Conservation (phyloP, 1,140 invertebrate genomes). For the Aplysia californica region DNA sequence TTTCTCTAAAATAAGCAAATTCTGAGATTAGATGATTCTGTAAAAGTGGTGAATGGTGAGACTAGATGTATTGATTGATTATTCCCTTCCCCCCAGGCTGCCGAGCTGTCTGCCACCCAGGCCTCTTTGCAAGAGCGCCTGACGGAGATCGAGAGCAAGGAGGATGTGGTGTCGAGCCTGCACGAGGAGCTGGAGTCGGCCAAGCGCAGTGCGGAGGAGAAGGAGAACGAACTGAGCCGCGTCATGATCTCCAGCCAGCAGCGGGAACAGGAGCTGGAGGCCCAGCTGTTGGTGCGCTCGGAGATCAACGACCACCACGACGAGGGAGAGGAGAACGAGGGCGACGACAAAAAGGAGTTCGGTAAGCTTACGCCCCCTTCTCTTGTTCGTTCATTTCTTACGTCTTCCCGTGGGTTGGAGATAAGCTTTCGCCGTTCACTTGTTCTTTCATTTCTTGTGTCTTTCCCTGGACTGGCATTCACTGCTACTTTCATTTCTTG, state of each 20-base stretch:
- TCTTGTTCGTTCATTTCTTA: neutral
- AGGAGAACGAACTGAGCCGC: conserved; percentile 31
- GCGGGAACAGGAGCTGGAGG: conserved; percentile 72
- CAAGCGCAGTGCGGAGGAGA: conserved; percentile 39
- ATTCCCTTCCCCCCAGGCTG: conserved; percentile 40
- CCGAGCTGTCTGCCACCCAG: conserved; percentile 41
- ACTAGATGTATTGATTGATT: too few species aligned
- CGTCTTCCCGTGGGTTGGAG: neutral
- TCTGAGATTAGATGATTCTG: too few species aligned
- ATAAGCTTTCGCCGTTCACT: neutral
- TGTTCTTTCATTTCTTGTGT: neutral
- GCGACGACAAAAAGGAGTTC: conserved; percentile 33
- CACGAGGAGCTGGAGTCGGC: conserved; percentile 72
- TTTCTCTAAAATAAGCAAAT: too few species aligned
- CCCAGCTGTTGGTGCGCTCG: conserved; percentile 45
- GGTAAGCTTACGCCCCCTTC: neutral
- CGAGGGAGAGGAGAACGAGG: conserved; percentile 48
- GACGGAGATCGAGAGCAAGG: conserved; percentile 55
- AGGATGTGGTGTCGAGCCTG: conserved; percentile 72
- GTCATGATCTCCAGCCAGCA: conserved; percentile 61
- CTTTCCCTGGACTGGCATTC: too few species aligned
- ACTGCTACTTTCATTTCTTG: neutral
- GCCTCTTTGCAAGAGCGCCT: conserved; percentile 44
- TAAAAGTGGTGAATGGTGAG: too few species aligned
- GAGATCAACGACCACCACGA: conserved; percentile 34